Base-by-base conservation (phyloP, 2,888 invertebrate genomes). In the Minunthozetes semirufus region DNA sequence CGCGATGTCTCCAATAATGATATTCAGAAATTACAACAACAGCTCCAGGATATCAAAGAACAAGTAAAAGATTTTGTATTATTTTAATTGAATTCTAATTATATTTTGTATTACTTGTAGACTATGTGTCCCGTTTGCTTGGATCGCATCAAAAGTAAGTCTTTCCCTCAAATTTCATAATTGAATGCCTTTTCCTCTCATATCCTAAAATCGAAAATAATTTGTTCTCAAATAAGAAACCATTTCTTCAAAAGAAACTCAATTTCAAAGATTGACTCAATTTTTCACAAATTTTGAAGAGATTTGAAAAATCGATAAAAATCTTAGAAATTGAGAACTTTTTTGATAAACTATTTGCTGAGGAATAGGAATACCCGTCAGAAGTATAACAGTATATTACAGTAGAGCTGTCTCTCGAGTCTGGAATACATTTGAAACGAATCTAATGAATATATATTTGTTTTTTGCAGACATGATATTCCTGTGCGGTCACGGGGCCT, bases 51-150 rank as follows among this genome's bases (percentile, higher is more conserved):
- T 82, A 96, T 97, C 81, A 96, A 95, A 82, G 96, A 97, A 84
- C 95, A 95, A 88, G 94, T 93, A 82, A 80, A 79, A 56, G 50
- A 25, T 15, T 38, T 9, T 72, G 5, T 42, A 25, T 66, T 46
- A 61, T 59, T 13, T 66, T 33, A 17, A 61, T 15, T 33, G 2
- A 4, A 33, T 61, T 27, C 27, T 25, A 27, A 70, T 17, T 19
- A 5, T 53, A 19, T 19, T 6, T 17, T 53, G n/a, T n/a, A 33
- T 6, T 48, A 19, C 19, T 87, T 86, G 4, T 88, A 97, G 94
- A 97, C 96, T 1, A 94, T 95, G 91, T 98, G 97, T 82, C 97
- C 97, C 5, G 95, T 98, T 78, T 98, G 97, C 84, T 87, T 98
- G 86, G 97, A 98, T 85, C 90, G 96, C 46, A 86, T 96, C 81